Conservation (phyloP, 2,113 vertebrate genomes). For the Solea senegalensis region DNA sequence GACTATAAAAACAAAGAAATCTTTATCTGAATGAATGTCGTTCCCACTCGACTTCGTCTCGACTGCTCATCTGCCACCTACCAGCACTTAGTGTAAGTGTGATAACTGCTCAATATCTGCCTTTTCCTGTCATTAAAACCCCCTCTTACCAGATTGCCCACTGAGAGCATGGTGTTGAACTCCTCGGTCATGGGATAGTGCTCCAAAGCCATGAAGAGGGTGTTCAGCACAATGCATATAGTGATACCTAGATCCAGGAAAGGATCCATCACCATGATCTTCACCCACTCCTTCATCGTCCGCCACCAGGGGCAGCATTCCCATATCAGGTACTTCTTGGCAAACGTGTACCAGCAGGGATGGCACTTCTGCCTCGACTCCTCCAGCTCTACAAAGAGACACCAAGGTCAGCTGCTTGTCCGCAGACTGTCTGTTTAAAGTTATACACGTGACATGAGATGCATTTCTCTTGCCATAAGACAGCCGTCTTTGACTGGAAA, state of each 20-base stretch:
- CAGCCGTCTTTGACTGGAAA: too few species aligned
- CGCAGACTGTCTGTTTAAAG: too few species aligned
- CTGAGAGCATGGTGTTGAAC: conserved; percentile 93
- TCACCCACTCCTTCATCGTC: conserved; percentile 89
- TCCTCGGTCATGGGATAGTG: conserved; percentile 97
- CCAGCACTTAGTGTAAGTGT: conserved; percentile 18
- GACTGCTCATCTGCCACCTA: not conserved
- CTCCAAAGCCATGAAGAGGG: conserved; percentile 97
- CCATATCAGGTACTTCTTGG: conserved; percentile 93
- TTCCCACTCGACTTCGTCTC: conserved; percentile 9
- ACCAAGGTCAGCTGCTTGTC: too few species aligned
- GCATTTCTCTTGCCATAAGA: too few species aligned
- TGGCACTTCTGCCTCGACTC: conserved; percentile 93
- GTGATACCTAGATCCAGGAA: conserved; percentile 96
- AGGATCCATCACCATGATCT: conserved; percentile 95
- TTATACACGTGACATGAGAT: too few species aligned
- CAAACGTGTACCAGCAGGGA: conserved; percentile 92
- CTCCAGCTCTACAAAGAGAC: conserved; percentile 86
- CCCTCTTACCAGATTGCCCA: conserved; percentile 93
- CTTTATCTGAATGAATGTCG: conserved; percentile 34
- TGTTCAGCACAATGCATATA: conserved; percentile 97
- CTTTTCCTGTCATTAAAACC: conserved; percentile 1
- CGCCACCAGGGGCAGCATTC: conserved; percentile 92
- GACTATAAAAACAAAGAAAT: conserved; percentile 33
- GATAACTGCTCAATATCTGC: conserved; percentile 14